Base-by-base conservation (phyloP, 2,888 invertebrate species). In the Aquatica leii region DNA sequence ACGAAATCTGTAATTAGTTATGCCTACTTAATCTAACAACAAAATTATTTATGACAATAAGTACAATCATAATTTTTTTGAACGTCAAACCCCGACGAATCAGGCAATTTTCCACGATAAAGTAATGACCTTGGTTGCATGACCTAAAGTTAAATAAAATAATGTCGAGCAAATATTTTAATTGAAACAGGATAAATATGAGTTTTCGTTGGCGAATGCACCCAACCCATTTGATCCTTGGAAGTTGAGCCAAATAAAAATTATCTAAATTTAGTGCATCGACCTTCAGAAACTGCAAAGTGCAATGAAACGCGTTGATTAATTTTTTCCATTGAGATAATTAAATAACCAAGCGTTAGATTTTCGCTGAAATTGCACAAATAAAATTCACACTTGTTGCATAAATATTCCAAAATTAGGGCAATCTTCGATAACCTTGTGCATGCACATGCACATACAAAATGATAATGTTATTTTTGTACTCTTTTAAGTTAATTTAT, bases 181-280 rank as follows among this genome's bases (percentile, higher is more conserved):
- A 75, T 73, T 73, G 72, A 71, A 66, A 61, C 58, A 61, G 68
- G 66, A 73, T 74, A 70, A 71, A 69, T 69, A 67, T 68, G 67
- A 37, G 21, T 67, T 68, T 53, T 60, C 63, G 66, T 68, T 67
- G 68, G 66, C 67, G 56, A 69, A 61, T 60, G 59, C 56, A 58
- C 51, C 4, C 31, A 17, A 41, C 12, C n/a, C 15, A 65, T 59
- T 68, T 60, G 68, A 75, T 74, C 77, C 77, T 78, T 78, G 78
- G 77, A 77, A 74, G 67, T 55, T 62, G 65, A 69, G 77, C 78
- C 78, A 80, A 79, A 76, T 71, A 78, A 78, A 74, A 76, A 72
- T 73, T 60, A 69, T 74, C 76, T 79, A 79, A 77, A 76, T 80
- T 73, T 70, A 73, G 76, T 73, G 66, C 60, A 65, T 63, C 73